These are phyloP conservation scores for Rhinophrynus dorsalis DNA, from an alignment of 2,797 vertebrate species.

Conservation along the genomic window DNA sequence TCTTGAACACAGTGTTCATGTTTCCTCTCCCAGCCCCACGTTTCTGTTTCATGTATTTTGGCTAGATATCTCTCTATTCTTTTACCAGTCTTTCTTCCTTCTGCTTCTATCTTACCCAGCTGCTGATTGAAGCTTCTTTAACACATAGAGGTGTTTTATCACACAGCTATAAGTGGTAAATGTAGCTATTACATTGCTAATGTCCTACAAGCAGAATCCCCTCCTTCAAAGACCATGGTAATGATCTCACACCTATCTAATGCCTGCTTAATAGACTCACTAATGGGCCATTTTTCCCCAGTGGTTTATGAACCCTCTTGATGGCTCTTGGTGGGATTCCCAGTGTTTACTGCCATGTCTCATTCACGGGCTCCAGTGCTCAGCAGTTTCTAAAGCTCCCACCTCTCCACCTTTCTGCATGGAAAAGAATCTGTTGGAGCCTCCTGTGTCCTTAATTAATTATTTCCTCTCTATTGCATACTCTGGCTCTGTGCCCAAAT, in stretches of 20 bases:
- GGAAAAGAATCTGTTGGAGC: conserved; percentile 63
- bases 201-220: conserved; percentile 57
- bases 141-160: conserved; percentile 22
- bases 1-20: conserved; percentile 44
- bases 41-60: no score
- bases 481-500: conserved; percentile 59
- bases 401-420: conserved; percentile 61
- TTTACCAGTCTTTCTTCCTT: background rate
- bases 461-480: conserved; percentile 66
- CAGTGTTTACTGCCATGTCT: conserved; percentile 34
- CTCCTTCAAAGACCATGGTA: conserved; percentile 56
- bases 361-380: conserved; percentile 30
- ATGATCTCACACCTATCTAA: conserved; percentile 65
- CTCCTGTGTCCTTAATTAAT: conserved; percentile 66
- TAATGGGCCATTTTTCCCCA: conserved; percentile 55
- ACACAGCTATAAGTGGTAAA: conserved; percentile 53
- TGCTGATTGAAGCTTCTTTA: conserved; percentile 5
- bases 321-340: conserved; percentile 39
- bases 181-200: conserved; percentile 51
- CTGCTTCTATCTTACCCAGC: background rate
- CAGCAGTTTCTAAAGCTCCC: conserved; percentile 56
- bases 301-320: conserved; percentile 54
- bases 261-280: conserved; percentile 63
- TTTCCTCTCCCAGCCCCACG: background rate
- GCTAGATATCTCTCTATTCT: no score